Evolutionary conservation across 1,140 invertebrate genomes (phyloP), one percentile per base, ranked within the genome.

Genomic region (Trichonephila inaurata): DNA sequence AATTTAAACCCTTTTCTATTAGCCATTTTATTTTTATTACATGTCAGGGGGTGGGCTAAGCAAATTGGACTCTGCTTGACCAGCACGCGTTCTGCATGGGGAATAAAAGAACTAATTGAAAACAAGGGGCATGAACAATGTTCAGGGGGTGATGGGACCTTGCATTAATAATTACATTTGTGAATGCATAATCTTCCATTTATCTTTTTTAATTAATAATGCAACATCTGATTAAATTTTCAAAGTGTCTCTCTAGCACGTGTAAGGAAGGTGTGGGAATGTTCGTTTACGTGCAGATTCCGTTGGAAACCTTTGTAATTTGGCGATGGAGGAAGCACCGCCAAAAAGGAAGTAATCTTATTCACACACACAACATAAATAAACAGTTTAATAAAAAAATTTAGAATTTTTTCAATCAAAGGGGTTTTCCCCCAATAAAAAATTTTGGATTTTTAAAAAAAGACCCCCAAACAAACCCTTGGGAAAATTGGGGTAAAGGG

Each of bases 1-100:
- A 64, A 64, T 64, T 64, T 21, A 64, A n/a, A n/a, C n/a, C n/a
- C 62, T 64, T 64, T 64, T 64, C 62, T 64, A 64, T 64, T 64
- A 64, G 62, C 62, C 21, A 21, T 64, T 64, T 64, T 64, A 64
- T 64, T 64, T 64, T 64, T 18, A 64, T 6, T 19, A 21, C 18
- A 64, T 64, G 62, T 64, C 62, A 62, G 21, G 62, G 62, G 62
- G 62, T 21, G 62, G 62, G 62, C 5, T 21, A 64, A 64, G 62
- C 16, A 21, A 64, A 21, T 64, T 64, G 51, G 51, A 51, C 51
- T 51, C 10, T 19, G 62, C 61, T 19, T 4, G 61, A 3, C 19
- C 61, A 62, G 14, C 62, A 21, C 62, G 21, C 62, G 62, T 16
- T 19, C 16, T 64, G 62, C 62, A 64, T 64, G 3, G 18, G 62